Evolutionary conservation across 1,140 invertebrate genomes (phyloP).

Genomic region (Lutraria rhynchaena): DNA sequence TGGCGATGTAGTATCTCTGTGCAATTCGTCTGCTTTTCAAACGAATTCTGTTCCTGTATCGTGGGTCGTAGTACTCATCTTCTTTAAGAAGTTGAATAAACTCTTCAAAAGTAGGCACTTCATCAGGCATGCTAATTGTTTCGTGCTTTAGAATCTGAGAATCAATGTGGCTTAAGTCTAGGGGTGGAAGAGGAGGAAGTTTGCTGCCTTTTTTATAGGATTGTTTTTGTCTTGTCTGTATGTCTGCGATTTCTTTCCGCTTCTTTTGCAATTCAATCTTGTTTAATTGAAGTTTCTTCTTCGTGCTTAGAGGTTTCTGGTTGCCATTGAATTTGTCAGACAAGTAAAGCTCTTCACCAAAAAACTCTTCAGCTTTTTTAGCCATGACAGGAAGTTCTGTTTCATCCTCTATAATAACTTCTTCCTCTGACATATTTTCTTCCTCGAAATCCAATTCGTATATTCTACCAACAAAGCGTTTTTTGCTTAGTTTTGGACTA

Average conservation of each 20-base stretch:
- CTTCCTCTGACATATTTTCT: not conserved
- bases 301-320: not conserved
- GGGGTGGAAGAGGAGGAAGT: constrained; percentile 12
- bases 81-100: constrained; percentile 39
- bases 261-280: constrained; percentile 39
- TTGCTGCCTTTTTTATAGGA: not conserved
- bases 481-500: no score
- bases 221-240: not conserved
- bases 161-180: not conserved
- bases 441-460: constrained; percentile 38
- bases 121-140: constrained; percentile 33
- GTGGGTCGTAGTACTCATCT: constrained; percentile 46
- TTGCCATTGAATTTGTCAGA: not conserved
- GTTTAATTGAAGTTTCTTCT: constrained; percentile 16
- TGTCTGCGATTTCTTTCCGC: not conserved
- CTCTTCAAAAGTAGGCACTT: constrained; percentile 50
- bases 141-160: not conserved
- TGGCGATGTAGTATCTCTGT: constrained; percentile 33
- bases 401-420: not conserved
- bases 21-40: constrained; percentile 37
- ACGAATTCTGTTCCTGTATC: constrained; percentile 44
- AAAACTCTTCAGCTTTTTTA: constrained; percentile 27
- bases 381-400: not conserved
- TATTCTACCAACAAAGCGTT: not conserved
- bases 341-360: constrained; percentile 49